These are phyloP conservation scores for Tetrax tetrax DNA, from an alignment of 2,113 vertebrate species.

Conservation along the genomic window DNA sequence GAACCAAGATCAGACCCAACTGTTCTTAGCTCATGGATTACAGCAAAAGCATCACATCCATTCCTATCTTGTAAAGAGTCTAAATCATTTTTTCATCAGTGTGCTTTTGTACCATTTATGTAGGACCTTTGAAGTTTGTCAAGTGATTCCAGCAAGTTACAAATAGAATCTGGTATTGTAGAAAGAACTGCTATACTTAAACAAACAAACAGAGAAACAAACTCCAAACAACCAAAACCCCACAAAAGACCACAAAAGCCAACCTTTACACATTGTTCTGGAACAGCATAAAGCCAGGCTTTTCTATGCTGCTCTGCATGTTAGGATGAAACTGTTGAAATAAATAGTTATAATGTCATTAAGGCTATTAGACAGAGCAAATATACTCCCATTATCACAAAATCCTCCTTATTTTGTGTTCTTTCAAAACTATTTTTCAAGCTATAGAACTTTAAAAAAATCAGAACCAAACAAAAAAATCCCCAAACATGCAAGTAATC, in stretches of 20 bases:
- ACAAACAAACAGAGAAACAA: background rate
- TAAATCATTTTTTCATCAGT: background rate
- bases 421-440: background rate
- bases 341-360: background rate
- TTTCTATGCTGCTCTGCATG: background rate
- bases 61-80: background rate
- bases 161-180: background rate
- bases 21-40: background rate
- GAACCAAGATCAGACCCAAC: background rate
- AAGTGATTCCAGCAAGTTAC: background rate
- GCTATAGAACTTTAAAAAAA: background rate
- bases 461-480: accelerated
- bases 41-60: background rate
- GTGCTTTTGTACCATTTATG: background rate
- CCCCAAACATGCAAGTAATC: background rate
- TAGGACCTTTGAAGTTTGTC: background rate
- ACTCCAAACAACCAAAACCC: accelerated
- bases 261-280: background rate
- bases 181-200: background rate
- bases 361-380: background rate
- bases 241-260: background rate
- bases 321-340: background rate
- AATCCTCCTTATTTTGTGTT: background rate
- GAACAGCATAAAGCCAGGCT: background rate
- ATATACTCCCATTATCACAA: background rate